phyloP scores from a whole-genome alignment of 2,113 vertebrate species.

The Lanius collurio region DNA sequence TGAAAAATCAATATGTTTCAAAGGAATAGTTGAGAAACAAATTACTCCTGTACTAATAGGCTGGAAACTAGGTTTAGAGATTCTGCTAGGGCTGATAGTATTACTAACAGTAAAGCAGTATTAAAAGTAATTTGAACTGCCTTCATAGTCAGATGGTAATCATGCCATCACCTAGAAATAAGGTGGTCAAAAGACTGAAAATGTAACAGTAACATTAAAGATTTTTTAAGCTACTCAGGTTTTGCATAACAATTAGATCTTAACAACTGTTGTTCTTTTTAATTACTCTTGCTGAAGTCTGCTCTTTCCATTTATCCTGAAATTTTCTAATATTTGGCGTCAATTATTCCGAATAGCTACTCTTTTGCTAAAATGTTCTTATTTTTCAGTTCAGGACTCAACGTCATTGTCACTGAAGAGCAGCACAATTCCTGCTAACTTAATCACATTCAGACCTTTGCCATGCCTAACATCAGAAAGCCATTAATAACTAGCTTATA shows the following conservation, averaged over 20 bases:
- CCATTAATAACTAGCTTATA: conserved; percentile 36
- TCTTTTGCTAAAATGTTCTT: background rate
- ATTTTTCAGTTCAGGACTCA: background rate
- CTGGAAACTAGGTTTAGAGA: background rate
- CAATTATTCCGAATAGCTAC: background rate
- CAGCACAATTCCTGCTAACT: conserved; percentile 18
- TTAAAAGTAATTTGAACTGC: background rate
- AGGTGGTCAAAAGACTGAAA: background rate
- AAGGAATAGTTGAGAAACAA: conserved; percentile 31
- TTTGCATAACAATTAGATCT: background rate
- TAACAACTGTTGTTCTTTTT: background rate
- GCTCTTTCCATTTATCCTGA: background rate
- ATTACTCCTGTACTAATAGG: background rate
- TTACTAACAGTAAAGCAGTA: background rate
- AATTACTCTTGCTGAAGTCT: background rate
- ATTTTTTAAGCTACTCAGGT: background rate
- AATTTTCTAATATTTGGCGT: background rate
- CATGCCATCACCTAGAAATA: background rate
- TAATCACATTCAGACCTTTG: conserved; percentile 27
- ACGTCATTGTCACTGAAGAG: background rate
- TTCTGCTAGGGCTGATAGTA: background rate
- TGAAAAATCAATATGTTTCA: conserved; percentile 58
- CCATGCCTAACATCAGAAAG: background rate
- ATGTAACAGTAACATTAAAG: background rate
- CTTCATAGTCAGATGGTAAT: background rate